A percentile compares a stretch with the other conserved stretches of the same genome.
Conservation (phyloP, 2,113 vertebrate species). For the Sprattus sprattus region DNA sequence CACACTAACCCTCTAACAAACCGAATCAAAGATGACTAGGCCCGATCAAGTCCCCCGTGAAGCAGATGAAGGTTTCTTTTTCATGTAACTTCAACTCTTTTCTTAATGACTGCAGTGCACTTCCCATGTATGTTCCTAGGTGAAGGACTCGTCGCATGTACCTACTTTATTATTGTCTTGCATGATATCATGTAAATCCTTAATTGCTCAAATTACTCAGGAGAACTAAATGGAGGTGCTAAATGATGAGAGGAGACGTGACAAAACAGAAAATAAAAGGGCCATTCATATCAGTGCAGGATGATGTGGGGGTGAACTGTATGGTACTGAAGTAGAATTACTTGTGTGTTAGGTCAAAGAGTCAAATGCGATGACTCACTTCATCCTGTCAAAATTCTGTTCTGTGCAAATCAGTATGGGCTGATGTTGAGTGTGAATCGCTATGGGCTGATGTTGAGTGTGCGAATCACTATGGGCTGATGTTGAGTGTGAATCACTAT, state of each 20-base stretch:
- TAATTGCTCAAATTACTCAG: not conserved
- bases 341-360: no score
- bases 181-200: not conserved
- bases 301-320: not conserved
- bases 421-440: no score
- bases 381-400: not conserved
- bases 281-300: not conserved
- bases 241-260: not conserved
- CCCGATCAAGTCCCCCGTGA: no score
- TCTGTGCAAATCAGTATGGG: not conserved
- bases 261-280: not conserved
- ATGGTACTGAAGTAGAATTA: no score
- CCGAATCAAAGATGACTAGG: no score
- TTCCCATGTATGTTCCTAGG: not conserved
- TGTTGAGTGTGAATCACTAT: not conserved
- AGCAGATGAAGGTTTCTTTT: not conserved
- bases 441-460: not conserved
- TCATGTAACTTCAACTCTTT: not conserved
- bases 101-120: not conserved
- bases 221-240: not conserved
- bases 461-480: not conserved
- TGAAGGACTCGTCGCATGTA: not conserved
- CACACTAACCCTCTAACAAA: not conserved
- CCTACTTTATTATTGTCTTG: not conserved
- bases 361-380: not conserved